Evolutionary conservation across 2,888 invertebrate genomes (phyloP).

Genomic region (Sarcophaga rosellei): DNA sequence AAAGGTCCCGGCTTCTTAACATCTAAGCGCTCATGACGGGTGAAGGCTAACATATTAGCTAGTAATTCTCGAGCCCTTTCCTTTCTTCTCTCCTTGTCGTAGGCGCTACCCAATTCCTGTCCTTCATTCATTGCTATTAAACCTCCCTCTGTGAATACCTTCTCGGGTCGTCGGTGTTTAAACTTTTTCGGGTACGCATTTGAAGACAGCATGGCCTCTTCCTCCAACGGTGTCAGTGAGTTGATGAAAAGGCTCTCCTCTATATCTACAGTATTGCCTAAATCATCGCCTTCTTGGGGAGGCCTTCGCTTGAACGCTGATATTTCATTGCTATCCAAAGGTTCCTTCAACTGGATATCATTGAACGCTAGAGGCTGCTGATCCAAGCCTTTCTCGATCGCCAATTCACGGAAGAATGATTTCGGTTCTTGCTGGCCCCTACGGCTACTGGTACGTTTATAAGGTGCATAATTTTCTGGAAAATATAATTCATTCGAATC

Average conservation of each 20-base stretch:
- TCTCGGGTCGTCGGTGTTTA: slow-evolving; percentile 69
- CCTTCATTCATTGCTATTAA: slow-evolving; percentile 82
- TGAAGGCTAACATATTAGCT: slow-evolving; percentile 89
- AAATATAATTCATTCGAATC: slow-evolving; percentile 76
- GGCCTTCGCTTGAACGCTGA: slow-evolving; percentile 66
- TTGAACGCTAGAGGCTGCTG: slow-evolving; percentile 59
- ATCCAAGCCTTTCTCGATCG: slow-evolving; percentile 72
- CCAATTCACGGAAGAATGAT: slow-evolving; percentile 77
- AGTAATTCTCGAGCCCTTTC: slow-evolving; percentile 83
- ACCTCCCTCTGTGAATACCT: slow-evolving; percentile 85
- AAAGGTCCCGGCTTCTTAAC: slow-evolving; percentile 97
- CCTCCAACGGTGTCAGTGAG: slow-evolving; percentile 75
- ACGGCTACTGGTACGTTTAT: slow-evolving; percentile 72
- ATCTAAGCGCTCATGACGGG: slow-evolving; percentile 93
- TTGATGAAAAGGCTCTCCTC: slow-evolving; percentile 74
- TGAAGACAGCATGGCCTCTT: slow-evolving; percentile 78
- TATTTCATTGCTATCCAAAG: slow-evolving; percentile 57
- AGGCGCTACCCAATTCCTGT: slow-evolving; percentile 54
- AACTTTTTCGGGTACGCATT: slow-evolving; percentile 74
- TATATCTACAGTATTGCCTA: slow-evolving; percentile 68
- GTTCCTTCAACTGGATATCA: slow-evolving; percentile 47
- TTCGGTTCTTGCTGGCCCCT: slow-evolving; percentile 13
- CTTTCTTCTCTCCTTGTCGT: slow-evolving; percentile 78
- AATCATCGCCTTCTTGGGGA: slow-evolving; percentile 65
- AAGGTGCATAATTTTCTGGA: slow-evolving; percentile 74